These are phyloP conservation scores for Gymnoscelis rufifasciata DNA, from an alignment of 2,888 invertebrate genomes.

Conservation along the genomic window DNA sequence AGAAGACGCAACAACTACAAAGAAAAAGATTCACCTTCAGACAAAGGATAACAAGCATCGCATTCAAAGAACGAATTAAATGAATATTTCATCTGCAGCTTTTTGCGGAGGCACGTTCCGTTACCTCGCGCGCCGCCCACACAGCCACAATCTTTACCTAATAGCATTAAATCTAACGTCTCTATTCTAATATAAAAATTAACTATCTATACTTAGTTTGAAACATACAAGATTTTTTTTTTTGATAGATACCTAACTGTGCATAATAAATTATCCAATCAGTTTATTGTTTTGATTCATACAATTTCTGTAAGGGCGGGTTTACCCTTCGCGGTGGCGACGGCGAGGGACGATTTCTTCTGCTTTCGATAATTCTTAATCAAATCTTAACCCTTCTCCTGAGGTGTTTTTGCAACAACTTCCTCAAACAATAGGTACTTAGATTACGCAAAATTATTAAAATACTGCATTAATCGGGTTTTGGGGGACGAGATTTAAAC, in stretches of 20 bases:
- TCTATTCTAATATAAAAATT: too few relatives aligned
- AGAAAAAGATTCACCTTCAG: conserved; percentile 13
- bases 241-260: too few relatives aligned
- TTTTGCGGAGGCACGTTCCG: conserved; percentile 18
- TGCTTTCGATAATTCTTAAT: conserved; percentile 44
- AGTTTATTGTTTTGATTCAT: too few relatives aligned
- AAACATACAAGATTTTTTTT: too few relatives aligned
- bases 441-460: conserved; percentile 14
- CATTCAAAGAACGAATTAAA: conserved; percentile 15
- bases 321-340: too few relatives aligned
- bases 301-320: too few relatives aligned
- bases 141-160: too few relatives aligned
- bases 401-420: conserved; percentile 20
- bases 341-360: conserved; percentile 28
- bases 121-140: too few relatives aligned
- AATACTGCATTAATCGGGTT: conserved; percentile 9
- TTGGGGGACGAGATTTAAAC: conserved; percentile 3
- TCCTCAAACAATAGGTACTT: conserved; percentile 11
- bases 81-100: conserved; percentile 21
- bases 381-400: conserved; percentile 39
- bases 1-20: conserved; percentile 35
- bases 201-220: too few relatives aligned
- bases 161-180: too few relatives aligned
- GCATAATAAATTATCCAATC: too few relatives aligned
- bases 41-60: too few relatives aligned